Evolutionary conservation across 30 jellyfish, hydroid and myxozoan genomes (phyloP), one percentile per base, ranked within the genome.

Genomic region (Sanderia malayensis): DNA sequence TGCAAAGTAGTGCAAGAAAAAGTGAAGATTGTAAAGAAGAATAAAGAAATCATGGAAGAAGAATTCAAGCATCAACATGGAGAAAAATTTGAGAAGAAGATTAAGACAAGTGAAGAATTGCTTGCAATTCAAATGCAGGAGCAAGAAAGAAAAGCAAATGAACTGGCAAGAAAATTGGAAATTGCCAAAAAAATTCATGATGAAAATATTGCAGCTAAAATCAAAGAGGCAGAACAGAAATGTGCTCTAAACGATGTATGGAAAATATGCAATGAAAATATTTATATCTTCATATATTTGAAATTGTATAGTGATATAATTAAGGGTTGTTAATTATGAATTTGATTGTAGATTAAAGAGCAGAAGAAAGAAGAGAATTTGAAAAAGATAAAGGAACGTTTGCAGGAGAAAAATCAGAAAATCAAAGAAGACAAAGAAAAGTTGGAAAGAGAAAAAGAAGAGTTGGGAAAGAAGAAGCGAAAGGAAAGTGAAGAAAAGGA

Each of bases 221-320:
- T 63, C 24, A 77, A 77, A 52, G 89, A 77, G 1, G 89, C 89
- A 0, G 89, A 77, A 52, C 81, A 77, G 68, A 77, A 77, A 31
- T 44, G 63, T 26, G 89, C 89, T 0, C 63, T 47, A 28, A 47
- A 28, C 25, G 37, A 46, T 27, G 89, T 65, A 57, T n/a, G n/a
- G n/a, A n/a, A n/a, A n/a, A n/a, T n/a, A n/a, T n/a, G n/a, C n/a
- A n/a, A n/a, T n/a, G n/a, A n/a, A n/a, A n/a, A n/a, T n/a, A n/a
- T n/a, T n/a, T n/a, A n/a, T n/a, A n/a, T n/a, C n/a, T n/a, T n/a
- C n/a, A n/a, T n/a, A n/a, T n/a, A n/a, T n/a, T n/a, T n/a, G n/a
- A n/a, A n/a, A n/a, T n/a, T n/a, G n/a, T n/a, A n/a, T n/a, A n/a
- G n/a, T n/a, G n/a, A n/a, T n/a, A n/a, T n/a, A n/a, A n/a, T n/a